These are phyloP conservation scores for Pedionomus torquatus DNA, from an alignment of 2,113 vertebrate species.

Conservation along the genomic window DNA sequence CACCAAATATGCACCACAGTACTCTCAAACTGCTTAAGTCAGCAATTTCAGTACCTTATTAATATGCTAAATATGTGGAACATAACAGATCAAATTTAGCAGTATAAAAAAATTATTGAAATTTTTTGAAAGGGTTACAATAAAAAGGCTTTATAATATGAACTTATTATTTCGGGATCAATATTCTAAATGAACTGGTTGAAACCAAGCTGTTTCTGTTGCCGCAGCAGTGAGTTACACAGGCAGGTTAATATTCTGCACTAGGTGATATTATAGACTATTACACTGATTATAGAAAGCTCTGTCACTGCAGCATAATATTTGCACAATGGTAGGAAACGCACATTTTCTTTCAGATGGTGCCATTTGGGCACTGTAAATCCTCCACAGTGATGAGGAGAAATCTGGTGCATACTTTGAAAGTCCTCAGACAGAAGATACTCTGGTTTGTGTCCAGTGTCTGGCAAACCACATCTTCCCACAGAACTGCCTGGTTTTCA, in stretches of 20 bases:
- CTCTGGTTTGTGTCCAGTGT: neutral
- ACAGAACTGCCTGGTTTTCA: neutral
- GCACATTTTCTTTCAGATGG: neutral
- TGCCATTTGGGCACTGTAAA: neutral
- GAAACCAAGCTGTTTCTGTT: neutral
- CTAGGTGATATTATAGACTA: neutral
- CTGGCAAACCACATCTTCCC: neutral
- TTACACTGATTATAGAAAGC: neutral
- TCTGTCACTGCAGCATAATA: neutral
- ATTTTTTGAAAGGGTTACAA: neutral
- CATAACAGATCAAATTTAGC: neutral
- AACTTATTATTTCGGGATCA: neutral
- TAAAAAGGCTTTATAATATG: neutral
- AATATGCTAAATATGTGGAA: neutral
- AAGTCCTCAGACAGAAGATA: neutral
- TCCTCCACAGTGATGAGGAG: neutral
- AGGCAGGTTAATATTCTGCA: neutral
- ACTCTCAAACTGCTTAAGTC: neutral
- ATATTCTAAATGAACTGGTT: neutral
- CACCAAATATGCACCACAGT: neutral
- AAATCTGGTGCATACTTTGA: neutral
- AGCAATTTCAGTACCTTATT: neutral
- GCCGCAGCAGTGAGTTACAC: neutral
- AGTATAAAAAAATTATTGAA: neutral
- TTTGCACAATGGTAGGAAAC: neutral